Base-by-base conservation (phyloP, 2,888 invertebrate genomes). In the Synanthedon formicaeformis region DNA sequence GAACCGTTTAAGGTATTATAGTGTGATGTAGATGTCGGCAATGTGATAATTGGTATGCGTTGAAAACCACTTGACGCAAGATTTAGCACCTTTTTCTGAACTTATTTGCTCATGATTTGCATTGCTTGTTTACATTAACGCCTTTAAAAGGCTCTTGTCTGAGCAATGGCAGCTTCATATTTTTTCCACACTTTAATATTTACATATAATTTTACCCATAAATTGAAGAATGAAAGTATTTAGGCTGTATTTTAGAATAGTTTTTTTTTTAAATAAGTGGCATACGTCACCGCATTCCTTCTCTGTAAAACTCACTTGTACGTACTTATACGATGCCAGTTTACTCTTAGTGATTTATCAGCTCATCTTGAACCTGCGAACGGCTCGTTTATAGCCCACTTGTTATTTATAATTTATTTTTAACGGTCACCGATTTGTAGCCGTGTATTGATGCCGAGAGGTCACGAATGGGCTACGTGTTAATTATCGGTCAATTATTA, bases 381-480 rank as follows among this genome's bases (percentile, higher is more conserved):
- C 84, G 80, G 78, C 76, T 73, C 79, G 83, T 78, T 83, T 84
- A 83, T 82, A 80, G 81, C 77, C 74, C 71, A 78, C 79, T 87
- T 84, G 85, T 87, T 86, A 87, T 83, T 85, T 86, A 83, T 86
- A 85, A 86, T 86, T 85, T 87, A 85, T 84, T 86, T 87, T 86
- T 87, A 85, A 85, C 82, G 80, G 83, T 78, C 77, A 72, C 77
- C 74, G 78, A 84, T 85, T 84, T 79, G 81, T 83, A 76, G 73
- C 67, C 70, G 62, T 61, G 58, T 57, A 48, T 50, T 65, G 66
- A 60, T 60, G 61, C 62, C 60, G 62, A 64, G 58, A 63, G 63
- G 61, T 67, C 63, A 63, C 63, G 59, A 60, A 60, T 60, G 57
- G 60, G 60, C 61, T 62, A 63, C 63, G 65, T 68, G 66, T 71